Conservation (phyloP, 2,797 vertebrate genomes). For the Erethizon dorsatum region DNA sequence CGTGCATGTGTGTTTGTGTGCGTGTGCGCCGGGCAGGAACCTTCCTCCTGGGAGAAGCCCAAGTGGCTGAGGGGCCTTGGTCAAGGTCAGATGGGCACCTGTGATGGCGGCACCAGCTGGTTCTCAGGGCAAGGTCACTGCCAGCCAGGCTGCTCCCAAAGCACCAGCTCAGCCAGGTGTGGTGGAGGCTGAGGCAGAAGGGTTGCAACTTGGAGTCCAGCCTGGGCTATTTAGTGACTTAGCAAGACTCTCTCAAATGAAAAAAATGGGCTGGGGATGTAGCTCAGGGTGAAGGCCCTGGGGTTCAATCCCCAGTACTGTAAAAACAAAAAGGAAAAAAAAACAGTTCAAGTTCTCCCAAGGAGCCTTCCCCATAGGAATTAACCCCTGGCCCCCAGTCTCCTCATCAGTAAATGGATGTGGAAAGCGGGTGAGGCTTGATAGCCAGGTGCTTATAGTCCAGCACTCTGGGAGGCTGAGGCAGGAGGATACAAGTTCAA, state of each 20-base stretch:
- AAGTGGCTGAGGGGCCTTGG: background rate
- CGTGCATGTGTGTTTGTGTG: no score
- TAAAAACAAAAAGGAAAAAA: background rate
- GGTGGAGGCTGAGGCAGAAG: background rate
- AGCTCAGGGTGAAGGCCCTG: background rate
- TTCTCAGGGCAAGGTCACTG: background rate
- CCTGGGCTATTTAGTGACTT: background rate
- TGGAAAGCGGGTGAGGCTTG: background rate
- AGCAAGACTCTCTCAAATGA: background rate
- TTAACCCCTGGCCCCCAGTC: background rate
- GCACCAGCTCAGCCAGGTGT: background rate
- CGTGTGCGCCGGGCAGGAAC: background rate
- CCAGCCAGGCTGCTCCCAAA: background rate
- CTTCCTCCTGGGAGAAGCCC: background rate
- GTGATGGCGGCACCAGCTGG: background rate
- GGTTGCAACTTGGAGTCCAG: background rate
- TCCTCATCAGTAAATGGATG: background rate
- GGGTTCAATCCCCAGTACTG: background rate
- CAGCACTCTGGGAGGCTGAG: background rate
- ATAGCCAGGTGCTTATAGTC: background rate
- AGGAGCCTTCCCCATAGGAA: background rate
- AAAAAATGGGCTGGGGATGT: background rate
- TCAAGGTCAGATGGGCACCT: constrained; percentile 29
- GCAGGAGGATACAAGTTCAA: background rate
- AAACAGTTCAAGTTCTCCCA: background rate